Evolutionary conservation across 2,113 vertebrate genomes (phyloP).

Genomic region (Sarotherodon lohbergeri): DNA sequence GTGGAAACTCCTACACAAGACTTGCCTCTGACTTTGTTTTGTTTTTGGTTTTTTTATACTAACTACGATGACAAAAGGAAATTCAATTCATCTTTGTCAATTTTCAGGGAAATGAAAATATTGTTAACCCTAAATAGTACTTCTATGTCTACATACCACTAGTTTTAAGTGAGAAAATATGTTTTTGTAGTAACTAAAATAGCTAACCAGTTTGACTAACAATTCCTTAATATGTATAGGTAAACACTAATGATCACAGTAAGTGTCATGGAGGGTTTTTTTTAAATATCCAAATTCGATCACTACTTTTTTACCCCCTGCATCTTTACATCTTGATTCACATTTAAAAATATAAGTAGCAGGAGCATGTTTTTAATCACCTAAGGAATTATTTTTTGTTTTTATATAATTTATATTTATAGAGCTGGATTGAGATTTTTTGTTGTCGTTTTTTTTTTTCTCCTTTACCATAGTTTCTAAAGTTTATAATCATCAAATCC

Average conservation of each 20-base stretch:
- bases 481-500: neutral
- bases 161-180: neutral
- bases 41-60: neutral
- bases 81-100: neutral
- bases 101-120: neutral
- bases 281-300: neutral
- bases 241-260: neutral
- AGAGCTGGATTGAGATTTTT: neutral
- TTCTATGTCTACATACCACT: neutral
- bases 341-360: neutral
- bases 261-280: neutral
- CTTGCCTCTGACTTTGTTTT: neutral
- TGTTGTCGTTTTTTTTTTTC: neutral
- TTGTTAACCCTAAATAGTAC: neutral
- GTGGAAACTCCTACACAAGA: neutral
- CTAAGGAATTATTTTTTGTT: constrained; percentile 6
- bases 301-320: neutral
- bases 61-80: neutral
- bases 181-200: neutral
- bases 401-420: neutral
- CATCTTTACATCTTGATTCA: neutral
- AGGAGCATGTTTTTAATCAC: neutral
- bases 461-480: neutral
- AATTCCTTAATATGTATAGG: neutral
- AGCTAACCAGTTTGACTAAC: neutral